phyloP scores from a whole-genome alignment of 2,113 vertebrate species.

The Syngnathus scovelli region DNA sequence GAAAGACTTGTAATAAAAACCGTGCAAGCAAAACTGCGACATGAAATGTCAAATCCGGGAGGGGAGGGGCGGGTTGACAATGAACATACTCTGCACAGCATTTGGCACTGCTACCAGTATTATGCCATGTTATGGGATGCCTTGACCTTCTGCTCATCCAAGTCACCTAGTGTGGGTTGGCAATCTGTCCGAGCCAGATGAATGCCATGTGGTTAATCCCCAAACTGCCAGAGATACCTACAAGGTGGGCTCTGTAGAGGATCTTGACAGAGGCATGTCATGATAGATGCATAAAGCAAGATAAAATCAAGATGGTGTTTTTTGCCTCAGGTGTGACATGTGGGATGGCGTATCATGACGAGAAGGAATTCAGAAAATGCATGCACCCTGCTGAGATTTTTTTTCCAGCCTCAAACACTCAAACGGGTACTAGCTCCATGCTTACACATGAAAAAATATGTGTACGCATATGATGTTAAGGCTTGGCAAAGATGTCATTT shows the following conservation, averaged over 20 bases:
- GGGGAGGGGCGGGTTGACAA: not conserved
- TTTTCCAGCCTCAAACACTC: constrained; percentile 17
- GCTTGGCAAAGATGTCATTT: constrained; percentile 26
- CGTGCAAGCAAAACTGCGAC: not conserved
- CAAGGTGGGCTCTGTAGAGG: constrained; percentile 21
- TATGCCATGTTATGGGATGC: constrained; percentile 43
- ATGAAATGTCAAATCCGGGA: not conserved
- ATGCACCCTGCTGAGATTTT: constrained; percentile 34
- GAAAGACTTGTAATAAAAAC: constrained; percentile 27
- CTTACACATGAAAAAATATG: not conserved
- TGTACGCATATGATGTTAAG: constrained; percentile 17
- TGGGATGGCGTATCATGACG: constrained; percentile 56
- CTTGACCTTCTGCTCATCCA: constrained; percentile 59
- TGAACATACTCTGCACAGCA: not conserved
- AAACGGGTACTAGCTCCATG: not conserved
- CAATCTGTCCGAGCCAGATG: constrained; percentile 34
- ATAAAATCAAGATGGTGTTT: constrained; percentile 44
- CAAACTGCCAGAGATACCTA: constrained; percentile 34
- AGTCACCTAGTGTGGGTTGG: constrained; percentile 32
- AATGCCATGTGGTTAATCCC: constrained; percentile 50
- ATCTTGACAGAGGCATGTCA: constrained; percentile 13
- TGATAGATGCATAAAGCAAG: constrained; percentile 30
- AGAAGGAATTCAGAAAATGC: constrained; percentile 49
- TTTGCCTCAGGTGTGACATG: constrained; percentile 63
- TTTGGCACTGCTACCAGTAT: constrained; percentile 24